Conservation (phyloP, 2,797 vertebrate species). For the Lepus oiostolus region DNA sequence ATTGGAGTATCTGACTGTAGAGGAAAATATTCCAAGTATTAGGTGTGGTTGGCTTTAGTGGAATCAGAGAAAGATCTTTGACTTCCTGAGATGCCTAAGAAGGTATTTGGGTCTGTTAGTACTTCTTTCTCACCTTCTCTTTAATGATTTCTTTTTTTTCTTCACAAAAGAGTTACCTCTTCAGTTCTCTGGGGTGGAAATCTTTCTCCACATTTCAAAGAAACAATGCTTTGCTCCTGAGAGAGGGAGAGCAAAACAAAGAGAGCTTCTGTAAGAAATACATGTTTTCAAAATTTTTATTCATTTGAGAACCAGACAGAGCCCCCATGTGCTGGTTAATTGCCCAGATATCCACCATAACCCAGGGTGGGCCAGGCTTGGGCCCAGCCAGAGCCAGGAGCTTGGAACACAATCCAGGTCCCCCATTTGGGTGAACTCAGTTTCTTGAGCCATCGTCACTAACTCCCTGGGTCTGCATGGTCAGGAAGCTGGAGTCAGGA, state of each 20-base stretch:
- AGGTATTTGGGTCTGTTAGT: background rate
- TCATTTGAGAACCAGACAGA: too few species aligned
- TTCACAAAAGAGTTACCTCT: background rate
- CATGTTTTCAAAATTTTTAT: too few species aligned
- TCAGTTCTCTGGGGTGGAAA: background rate
- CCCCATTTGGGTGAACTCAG: too few species aligned
- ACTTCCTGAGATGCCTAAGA: background rate
- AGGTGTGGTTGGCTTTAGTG: background rate
- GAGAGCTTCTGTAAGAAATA: background rate
- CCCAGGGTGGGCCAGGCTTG: too few species aligned
- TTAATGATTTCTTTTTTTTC: background rate
- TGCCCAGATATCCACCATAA: too few species aligned
- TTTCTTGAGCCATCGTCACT: too few species aligned
- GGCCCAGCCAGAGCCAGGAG: too few species aligned
- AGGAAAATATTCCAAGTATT: background rate
- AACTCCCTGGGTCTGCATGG: too few species aligned
- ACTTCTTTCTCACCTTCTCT: background rate
- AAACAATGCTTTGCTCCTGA: background rate
- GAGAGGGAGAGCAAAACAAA: background rate
- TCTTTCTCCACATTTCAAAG: background rate
- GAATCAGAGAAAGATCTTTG: background rate
- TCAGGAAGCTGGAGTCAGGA: too few species aligned
- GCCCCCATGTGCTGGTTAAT: too few species aligned
- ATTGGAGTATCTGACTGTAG: background rate
- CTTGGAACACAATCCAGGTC: too few species aligned